Base-by-base conservation (phyloP, 2,113 vertebrate genomes). In the Megaptera novaeangliae region DNA sequence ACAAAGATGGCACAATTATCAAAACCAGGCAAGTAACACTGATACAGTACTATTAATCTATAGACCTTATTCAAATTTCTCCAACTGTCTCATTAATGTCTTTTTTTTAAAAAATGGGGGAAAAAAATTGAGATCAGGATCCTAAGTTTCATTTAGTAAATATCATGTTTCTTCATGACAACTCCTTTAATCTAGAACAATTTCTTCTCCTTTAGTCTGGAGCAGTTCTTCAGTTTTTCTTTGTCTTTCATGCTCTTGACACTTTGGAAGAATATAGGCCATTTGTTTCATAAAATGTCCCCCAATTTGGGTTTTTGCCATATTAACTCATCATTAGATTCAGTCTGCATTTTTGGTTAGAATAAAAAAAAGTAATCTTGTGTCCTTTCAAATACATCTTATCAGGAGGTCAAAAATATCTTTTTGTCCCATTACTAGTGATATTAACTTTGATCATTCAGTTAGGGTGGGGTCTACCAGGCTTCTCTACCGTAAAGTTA, bases 111-210 rank as follows among this genome's bases (percentile, higher is more conserved):
- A 41, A 41, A 41, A 41, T 5, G 15, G 52, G 52, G 0, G 2
- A 52, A 52, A 61, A 61, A 77, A 69, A n/a, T 75, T 80, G 77
- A 39, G 80, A 20, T 93, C 44, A 91, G n/a, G 31, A 52, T 64
- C 20, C 36, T 9, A 55, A 17, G 36, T 74, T 97, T 96, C 64
- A 82, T 85, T 89, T 88, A 94, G 36, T 80, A 94, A 92, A 69
- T 63, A 89, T 27, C 9, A 10, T 72, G 20, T 68, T 95, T 86
- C 66, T 89, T 92, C 66, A 88, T 74, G 31, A 75, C n/a, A 84
- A 46, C 13, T 55, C n/a, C 25, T 85, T 81, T 89, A n/a, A 80
- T 44, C 12, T 78, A 41, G 6, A 71, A 90, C 55, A 85, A 57
- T 46, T 85, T 92, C 41, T 78, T 77, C 25, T 66, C 82, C 39